phyloP scores from a whole-genome alignment of 2,888 invertebrate species.

The Leptinotarsa rubiginosa region DNA sequence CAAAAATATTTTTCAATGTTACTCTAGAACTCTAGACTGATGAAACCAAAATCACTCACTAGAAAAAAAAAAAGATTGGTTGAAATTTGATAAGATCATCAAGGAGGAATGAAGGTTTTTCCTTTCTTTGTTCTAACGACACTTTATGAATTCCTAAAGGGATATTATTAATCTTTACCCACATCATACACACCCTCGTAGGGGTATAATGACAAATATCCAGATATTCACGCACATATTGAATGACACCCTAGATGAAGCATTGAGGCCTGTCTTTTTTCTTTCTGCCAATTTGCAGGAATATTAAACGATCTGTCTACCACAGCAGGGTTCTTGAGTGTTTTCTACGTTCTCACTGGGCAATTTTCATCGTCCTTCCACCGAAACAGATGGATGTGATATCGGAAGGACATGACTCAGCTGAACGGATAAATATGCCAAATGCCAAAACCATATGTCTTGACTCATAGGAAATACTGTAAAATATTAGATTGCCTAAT shows the following conservation, averaged over 20 bases:
- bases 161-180: too few species aligned
- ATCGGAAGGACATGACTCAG: background rate
- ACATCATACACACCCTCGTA: too few species aligned
- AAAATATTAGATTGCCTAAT: background rate
- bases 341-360: conserved; percentile 9
- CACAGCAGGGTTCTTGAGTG: background rate
- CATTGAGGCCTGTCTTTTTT: background rate
- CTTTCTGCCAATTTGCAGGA: background rate
- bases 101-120: too few species aligned
- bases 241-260: background rate
- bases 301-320: conserved; percentile 5
- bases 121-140: too few species aligned
- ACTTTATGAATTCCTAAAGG: too few species aligned
- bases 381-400: conserved; percentile 1
- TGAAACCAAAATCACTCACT: too few species aligned
- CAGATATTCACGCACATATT: background rate
- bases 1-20: too few species aligned
- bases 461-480: background rate
- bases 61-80: too few species aligned
- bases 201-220: too few species aligned
- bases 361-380: background rate
- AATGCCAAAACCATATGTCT: background rate
- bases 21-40: too few species aligned
- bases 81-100: too few species aligned
- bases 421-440: conserved; percentile 2